Conservation (phyloP, 2,888 invertebrate species). For the Schizaphis graminum region DNA sequence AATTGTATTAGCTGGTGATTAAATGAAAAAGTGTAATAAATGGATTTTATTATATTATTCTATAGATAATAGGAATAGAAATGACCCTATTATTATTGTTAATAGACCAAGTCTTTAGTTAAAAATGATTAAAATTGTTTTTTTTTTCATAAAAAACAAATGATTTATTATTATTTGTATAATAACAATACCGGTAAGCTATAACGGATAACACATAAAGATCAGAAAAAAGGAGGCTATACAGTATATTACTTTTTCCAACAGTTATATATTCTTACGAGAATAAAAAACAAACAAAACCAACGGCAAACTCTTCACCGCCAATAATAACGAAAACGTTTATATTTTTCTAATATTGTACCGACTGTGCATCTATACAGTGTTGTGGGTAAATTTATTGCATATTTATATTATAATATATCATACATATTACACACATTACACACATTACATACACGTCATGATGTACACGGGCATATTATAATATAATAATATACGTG, state of each 20-base stretch:
- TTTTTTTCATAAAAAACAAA: neutral
- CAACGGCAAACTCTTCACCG: neutral
- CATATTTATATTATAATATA: neutral
- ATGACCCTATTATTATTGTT: slow-evolving; percentile 33
- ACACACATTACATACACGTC: neutral
- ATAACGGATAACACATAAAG: neutral
- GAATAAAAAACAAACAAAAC: slow-evolving; percentile 6
- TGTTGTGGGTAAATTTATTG: neutral
- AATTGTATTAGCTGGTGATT: slow-evolving; percentile 3
- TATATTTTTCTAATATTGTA: neutral
- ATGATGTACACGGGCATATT: neutral
- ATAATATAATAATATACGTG: neutral
- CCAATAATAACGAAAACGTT: neutral
- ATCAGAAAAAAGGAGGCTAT: neutral
- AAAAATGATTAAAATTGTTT: slow-evolving; percentile 4
- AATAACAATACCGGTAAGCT: neutral
- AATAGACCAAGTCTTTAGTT: neutral
- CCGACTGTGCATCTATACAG: neutral
- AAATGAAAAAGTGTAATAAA: slow-evolving; percentile 40
- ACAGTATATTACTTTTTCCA: neutral
- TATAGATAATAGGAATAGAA: neutral
- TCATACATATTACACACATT: neutral
- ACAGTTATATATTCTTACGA: neutral
- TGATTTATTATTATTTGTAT: slow-evolving; percentile 14
- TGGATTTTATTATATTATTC: slow-evolving; percentile 14